Base-by-base conservation (phyloP, 2,113 vertebrate genomes). In the Copsychus sechellarum region DNA sequence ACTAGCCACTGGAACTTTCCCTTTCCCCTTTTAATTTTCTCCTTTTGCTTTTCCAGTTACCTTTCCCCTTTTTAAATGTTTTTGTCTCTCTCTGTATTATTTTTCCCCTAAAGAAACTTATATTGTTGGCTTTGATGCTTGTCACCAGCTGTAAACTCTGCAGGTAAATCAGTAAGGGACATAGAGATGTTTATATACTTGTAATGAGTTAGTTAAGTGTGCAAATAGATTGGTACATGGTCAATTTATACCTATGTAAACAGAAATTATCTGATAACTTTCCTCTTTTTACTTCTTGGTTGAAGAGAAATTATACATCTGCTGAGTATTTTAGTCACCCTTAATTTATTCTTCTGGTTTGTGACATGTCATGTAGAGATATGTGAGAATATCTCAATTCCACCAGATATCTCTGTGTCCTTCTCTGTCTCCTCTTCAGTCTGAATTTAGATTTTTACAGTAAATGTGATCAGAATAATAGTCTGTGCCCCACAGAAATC, bases 1-100 rank as follows among this genome's bases (percentile, higher is more conserved):
- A 36, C 43, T 31, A 60, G 43, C 43, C 20, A 31, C 25, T 51
- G 34, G 20, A 73, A 21, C 61, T 74, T 65, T 60, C 28, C 14
- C 28, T 74, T 86, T 65, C 42, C 29, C 12, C 9, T 29, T 82
- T 61, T 28, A 1, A 11, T 87, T 71, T 80, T 57, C 14, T 76
- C 8, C 12, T 61, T 71, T 67, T 38, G 38, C 12, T 83, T 86
- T 83, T 80, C 19, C 11, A 40, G 38, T 74, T 79, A 29, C 11
- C 6, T 81, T 81, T 58, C 24, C 19, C 5, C 14, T 26, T 42
- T 70, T 40, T 11, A 25, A 4, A 9, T 50, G 19, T 36, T 64
- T 60, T 60, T 62, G 11, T 58, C 8, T 31, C 5, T 65, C 6
- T 28, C 26, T 1, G 0, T 0, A 0, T 36, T 61, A 28, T 29